Percentiles rank a stretch among this genome's conserved stretches.
Evolutionary conservation across 2,797 vertebrate genomes (phyloP).

Genomic region (Harpagifer antarcticus): DNA sequence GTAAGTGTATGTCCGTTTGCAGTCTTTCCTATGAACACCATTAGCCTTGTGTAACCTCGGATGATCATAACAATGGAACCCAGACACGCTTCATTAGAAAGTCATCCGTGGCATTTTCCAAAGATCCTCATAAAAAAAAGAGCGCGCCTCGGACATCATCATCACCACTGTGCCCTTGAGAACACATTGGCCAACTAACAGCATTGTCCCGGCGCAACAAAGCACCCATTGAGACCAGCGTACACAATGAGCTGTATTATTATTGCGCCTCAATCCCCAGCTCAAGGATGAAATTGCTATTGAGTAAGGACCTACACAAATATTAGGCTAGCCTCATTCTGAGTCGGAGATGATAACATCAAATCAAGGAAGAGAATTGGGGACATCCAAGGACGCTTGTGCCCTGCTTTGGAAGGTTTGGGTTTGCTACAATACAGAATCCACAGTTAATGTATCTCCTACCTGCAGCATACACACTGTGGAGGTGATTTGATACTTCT

Average conservation of each 20-base stretch:
- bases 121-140: slow-evolving; percentile 40
- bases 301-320: slow-evolving; percentile 58
- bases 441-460: slow-evolving; percentile 56
- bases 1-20: slow-evolving; percentile 70
- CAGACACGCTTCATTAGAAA: slow-evolving; percentile 50
- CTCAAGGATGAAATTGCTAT: slow-evolving; percentile 70
- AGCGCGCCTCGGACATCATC: slow-evolving; percentile 41
- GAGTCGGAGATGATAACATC: slow-evolving; percentile 64
- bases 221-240: slow-evolving; percentile 54
- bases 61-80: slow-evolving; percentile 43
- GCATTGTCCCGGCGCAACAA: slow-evolving; percentile 55
- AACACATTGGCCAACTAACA: slow-evolving; percentile 49
- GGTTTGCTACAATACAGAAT: slow-evolving; percentile 33
- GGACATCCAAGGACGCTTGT: slow-evolving; percentile 71
- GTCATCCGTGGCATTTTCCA: slow-evolving; percentile 52
- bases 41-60: slow-evolving; percentile 52
- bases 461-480: slow-evolving; percentile 56
- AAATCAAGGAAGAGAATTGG: slow-evolving; percentile 38
- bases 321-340: slow-evolving; percentile 53
- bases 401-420: slow-evolving; percentile 45
- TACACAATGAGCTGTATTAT: slow-evolving; percentile 61
- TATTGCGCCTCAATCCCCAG: slow-evolving; percentile 42
- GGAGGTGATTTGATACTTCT: slow-evolving; percentile 47
- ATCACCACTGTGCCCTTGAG: slow-evolving; percentile 66
- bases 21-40: slow-evolving; percentile 50